Conservation (phyloP, 1,140 invertebrate species). For the Drosophila pandora region DNA sequence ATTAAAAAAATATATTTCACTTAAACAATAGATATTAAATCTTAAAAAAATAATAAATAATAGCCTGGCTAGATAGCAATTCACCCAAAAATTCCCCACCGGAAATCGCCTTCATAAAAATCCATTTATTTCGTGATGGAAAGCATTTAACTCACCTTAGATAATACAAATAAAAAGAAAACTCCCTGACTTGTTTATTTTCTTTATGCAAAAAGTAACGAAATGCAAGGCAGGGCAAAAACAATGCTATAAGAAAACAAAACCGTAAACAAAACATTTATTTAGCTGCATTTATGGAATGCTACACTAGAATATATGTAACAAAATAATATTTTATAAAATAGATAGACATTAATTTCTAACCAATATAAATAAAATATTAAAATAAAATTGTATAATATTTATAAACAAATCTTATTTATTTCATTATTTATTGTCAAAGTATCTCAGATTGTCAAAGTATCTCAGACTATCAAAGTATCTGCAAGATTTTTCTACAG, state of each 20-base stretch:
- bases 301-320: slow-evolving; percentile 17
- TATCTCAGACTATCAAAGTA: too few species aligned
- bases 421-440: neutral
- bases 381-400: neutral
- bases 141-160: slow-evolving; percentile 11
- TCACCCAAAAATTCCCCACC: neutral
- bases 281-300: slow-evolving; percentile 59
- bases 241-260: slow-evolving; percentile 23
- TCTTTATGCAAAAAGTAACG: slow-evolving; percentile 28
- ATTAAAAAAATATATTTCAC: too few species aligned
- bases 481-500: neutral
- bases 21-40: too few species aligned
- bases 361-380: neutral
- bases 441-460: too few species aligned
- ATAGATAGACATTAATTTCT: too few species aligned
- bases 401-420: too few species aligned
- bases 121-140: slow-evolving; percentile 10
- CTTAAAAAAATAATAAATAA: neutral
- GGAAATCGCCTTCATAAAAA: slow-evolving; percentile 22
- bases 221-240: slow-evolving; percentile 37
- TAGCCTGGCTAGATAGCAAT: neutral
- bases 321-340: too few species aligned
- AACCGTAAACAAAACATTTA: slow-evolving; percentile 42
- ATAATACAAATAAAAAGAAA: slow-evolving; percentile 15
- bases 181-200: slow-evolving; percentile 31